phyloP scores from a whole-genome alignment of 2,888 invertebrate species.

The Serripes groenlandicus region DNA sequence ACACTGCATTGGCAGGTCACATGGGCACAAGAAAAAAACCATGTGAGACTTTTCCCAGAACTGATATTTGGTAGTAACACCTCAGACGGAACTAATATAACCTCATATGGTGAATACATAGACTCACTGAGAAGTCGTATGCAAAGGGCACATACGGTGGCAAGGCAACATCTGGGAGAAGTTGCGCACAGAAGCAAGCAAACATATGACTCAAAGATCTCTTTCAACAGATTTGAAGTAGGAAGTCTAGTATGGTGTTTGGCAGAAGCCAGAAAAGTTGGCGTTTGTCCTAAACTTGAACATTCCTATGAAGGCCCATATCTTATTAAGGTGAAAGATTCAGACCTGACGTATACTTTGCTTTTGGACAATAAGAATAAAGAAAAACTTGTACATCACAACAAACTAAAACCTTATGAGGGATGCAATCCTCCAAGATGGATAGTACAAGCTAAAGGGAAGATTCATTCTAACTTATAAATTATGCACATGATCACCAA shows the following conservation, averaged over 20 bases:
- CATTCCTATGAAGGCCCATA: constrained; percentile 11
- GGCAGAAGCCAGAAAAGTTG: neutral
- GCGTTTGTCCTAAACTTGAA: constrained; percentile 9
- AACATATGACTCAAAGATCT: constrained; percentile 28
- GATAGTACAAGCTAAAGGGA: neutral
- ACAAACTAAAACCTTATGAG: constrained; percentile 36
- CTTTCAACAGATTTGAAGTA: neutral
- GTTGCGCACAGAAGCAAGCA: constrained; percentile 28
- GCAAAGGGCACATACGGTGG: constrained; percentile 28
- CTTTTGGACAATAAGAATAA: constrained; percentile 1
- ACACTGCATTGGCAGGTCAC: neutral
- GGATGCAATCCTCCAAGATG: neutral
- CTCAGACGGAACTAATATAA: neutral
- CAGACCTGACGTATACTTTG: constrained; percentile 22
- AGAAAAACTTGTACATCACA: constrained; percentile 32
- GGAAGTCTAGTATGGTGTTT: constrained; percentile 14
- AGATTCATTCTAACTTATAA: too few species aligned
- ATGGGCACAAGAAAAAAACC: neutral
- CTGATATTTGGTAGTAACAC: constrained; percentile 25
- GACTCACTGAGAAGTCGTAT: neutral
- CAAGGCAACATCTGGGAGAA: constrained; percentile 24
- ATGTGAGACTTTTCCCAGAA: constrained; percentile 55
- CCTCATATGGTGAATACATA: constrained; percentile 21
- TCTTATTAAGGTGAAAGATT: constrained; percentile 25
- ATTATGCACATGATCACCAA: too few species aligned